These are phyloP conservation scores for Oscheius onirici DNA, from an alignment of 2,888 invertebrate genomes.

Conservation along the genomic window DNA sequence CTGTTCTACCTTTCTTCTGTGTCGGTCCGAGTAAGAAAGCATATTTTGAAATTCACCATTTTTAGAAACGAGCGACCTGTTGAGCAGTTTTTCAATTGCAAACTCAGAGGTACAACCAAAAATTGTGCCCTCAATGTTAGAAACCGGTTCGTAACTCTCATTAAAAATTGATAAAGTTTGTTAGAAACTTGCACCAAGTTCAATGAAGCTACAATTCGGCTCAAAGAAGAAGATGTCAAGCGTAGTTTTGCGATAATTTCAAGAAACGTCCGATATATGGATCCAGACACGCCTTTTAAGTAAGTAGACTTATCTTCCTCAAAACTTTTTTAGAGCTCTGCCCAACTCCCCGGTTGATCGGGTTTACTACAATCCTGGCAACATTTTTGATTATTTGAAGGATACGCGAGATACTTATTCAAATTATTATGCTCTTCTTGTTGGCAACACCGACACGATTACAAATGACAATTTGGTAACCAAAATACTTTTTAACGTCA, in stretches of 20 bases:
- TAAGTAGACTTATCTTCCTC: neutral
- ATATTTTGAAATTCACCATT: too few relatives aligned
- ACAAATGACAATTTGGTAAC: neutral
- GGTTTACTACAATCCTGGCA: conserved; percentile 3
- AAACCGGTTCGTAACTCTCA: too few relatives aligned
- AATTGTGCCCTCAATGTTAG: too few relatives aligned
- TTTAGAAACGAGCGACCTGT: too few relatives aligned
- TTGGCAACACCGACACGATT: neutral
- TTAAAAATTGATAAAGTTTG: too few relatives aligned
- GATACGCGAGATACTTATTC: neutral
- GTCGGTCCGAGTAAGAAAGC: too few relatives aligned
- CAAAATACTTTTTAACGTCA: neutral
- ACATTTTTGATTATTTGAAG: conserved; percentile 7
- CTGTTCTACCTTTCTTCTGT: too few relatives aligned
- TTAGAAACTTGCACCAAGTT: too few relatives aligned
- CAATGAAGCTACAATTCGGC: neutral
- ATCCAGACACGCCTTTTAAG: neutral
- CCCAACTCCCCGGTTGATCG: conserved; percentile 8
- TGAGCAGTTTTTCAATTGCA: too few relatives aligned
- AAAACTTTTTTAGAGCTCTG: neutral
- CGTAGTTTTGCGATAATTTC: conserved; percentile 13
- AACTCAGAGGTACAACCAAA: too few relatives aligned
- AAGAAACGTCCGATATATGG: conserved; percentile 4
- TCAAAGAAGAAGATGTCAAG: neutral
- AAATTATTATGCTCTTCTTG: neutral